Evolutionary conservation across 1,140 invertebrate species (phyloP).

Genomic region (Spodoptera litura): DNA sequence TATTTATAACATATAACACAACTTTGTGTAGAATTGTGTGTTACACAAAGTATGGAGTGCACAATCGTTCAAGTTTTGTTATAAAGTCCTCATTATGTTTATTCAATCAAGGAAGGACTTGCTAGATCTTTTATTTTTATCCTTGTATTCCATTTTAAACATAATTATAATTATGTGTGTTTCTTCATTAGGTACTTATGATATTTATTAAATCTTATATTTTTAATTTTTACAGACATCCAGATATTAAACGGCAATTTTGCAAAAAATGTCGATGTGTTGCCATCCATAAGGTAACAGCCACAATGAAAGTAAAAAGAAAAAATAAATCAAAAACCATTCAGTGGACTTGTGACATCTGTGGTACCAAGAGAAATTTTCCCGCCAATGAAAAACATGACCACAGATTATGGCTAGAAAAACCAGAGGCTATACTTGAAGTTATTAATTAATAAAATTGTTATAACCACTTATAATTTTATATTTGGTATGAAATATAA

Average conservation of each 20-base stretch:
- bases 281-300: conserved; percentile 77
- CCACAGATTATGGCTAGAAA: conserved; percentile 80
- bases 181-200: no score
- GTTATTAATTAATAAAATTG: conserved; percentile 62
- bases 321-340: conserved; percentile 76
- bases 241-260: conserved; percentile 84
- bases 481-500: no score
- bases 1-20: no score
- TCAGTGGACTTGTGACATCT: conserved; percentile 80
- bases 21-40: no score
- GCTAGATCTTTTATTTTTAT: no score
- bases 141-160: no score
- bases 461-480: no score
- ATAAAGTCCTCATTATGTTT: no score
- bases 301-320: conserved; percentile 80
- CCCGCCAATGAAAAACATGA: conserved; percentile 72
- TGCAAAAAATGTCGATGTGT: conserved; percentile 85
- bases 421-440: conserved; percentile 80
- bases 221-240: conserved; percentile 79
- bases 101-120: no score
- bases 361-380: conserved; percentile 73
- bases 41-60: no score
- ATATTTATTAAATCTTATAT: conserved; percentile 24
- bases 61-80: no score
- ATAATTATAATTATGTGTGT: no score